Evolutionary conservation across 2,797 vertebrate genomes (phyloP).

Genomic region (Strix occidentalis): DNA sequence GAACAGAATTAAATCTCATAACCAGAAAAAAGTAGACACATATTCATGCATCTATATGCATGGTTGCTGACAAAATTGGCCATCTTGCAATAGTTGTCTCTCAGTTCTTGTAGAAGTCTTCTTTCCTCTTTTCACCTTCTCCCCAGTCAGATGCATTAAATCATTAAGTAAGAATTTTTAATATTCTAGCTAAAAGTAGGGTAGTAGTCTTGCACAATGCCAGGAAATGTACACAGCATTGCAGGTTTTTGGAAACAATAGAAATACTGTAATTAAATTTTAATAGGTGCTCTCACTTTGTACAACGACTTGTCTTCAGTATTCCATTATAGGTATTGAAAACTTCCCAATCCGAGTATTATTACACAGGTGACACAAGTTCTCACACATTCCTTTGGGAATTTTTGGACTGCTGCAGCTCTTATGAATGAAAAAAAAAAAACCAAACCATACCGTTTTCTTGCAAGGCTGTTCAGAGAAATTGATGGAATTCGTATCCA

Average conservation of each 20-base stretch:
- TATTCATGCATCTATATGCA: background rate
- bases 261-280: background rate
- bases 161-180: background rate
- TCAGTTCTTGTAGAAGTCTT: background rate
- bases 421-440: conserved; percentile 59
- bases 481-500: background rate
- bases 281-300: conserved; percentile 56
- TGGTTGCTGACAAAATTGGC: background rate
- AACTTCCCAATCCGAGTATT: conserved; percentile 63
- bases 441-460: background rate
- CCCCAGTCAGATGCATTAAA: background rate
- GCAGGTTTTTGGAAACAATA: background rate
- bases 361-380: conserved; percentile 62
- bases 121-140: background rate
- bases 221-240: background rate
- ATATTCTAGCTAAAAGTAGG: background rate
- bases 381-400: conserved; percentile 64
- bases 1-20: background rate
- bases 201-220: background rate
- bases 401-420: conserved; percentile 53
- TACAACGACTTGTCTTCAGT: conserved; percentile 63
- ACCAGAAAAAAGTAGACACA: background rate
- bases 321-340: conserved; percentile 65
- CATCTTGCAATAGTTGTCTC: background rate
- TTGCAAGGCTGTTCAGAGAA: background rate